Base-by-base conservation (phyloP, 2,113 vertebrate genomes). In the Rhynchomys soricoides region DNA sequence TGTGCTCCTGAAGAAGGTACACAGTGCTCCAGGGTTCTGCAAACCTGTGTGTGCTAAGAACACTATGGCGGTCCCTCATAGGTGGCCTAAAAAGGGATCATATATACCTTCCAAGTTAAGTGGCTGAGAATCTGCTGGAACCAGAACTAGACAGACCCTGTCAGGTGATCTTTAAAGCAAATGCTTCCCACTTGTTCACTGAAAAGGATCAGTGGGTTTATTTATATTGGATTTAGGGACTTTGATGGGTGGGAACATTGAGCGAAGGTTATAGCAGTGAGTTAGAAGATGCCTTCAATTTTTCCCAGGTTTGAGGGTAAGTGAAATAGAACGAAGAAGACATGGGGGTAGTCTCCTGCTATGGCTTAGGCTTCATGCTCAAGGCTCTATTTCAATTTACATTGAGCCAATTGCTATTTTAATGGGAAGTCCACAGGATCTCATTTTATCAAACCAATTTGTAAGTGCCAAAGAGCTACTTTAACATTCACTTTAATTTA, bases 401-500 rank as follows among this genome's bases (percentile, higher is more conserved):
- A 82, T n/a, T 82, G 75, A 26, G 68, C 75, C 83, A 92, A 68
- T 92, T 62, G 83, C 91, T 71, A 40, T 93, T 68, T 64, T 95
- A 93, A 78, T 50, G 79, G 86, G 57, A 75, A 71, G 40, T 15
- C 82, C 62, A 89, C 8, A 16, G 40, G 70, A 43, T 89, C 50
- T 59, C 88, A 40, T 78, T 90, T 86, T 68, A 70, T 91, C 81
- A 62, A 78, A 12, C 22, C 71, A 74, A 85, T 86, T 55, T 70
- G 29, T 85, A 90, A 85, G 29, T 86, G 40, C 9, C 50, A 62
- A 79, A 95, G 62, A 59, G 26, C 74, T 64, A 64, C n/a, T 89
- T 94, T 59, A 62, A 24, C 52, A 68, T 78, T 93, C 62, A 34
- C 83, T 78, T 90, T 48, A 77, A 77, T 70, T 48, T 52, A 68